Base-by-base conservation (phyloP, 1,140 invertebrate species). In the Formica exsecta region DNA sequence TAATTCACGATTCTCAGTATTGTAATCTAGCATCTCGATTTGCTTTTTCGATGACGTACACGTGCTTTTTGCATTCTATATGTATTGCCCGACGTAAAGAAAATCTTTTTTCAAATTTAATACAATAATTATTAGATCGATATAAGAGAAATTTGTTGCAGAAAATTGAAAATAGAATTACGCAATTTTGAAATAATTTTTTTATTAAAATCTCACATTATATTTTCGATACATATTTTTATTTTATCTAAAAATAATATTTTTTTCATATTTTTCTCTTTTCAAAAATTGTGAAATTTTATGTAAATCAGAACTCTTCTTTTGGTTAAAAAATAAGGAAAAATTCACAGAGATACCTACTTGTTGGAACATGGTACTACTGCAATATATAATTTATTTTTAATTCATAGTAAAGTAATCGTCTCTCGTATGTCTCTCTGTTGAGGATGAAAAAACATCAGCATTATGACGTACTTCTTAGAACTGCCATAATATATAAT, bases 1-100 rank as follows among this genome's bases (percentile, higher is more conserved):
- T 80, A n/a, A 8, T 3, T 57, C 48, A 80, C 11, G 48, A 70
- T 80, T 80, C 77, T 80, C 1, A 11, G 77, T 57, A 80, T 70
- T 38, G 2, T 32, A 32, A 80, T 54, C 8, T 1, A 51, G 44
- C 2, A 79, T 80, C 9, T 70, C 22, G 38, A 65, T 77, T 54
- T 79, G 6, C 13, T 64, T 66, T 68, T 54, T 38, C 8, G 0
- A 41, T 16, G 22, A 68, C 25, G 25, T 38, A 61, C 9, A 54
- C 25, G 16, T 54, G 6, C 36, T 79, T 36, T 8, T 22, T 19
- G 3, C 2, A 19, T 62, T 8, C 16, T 77, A 16, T 5, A 11
- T 16, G 29, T 32, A 51, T 29, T 22, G 16, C 16, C 1, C 0
- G 13, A 48, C 13, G 9, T 3, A 51, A 51, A 51, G 0, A 3